Percentiles rank a stretch among this genome's conserved stretches.
Evolutionary conservation across 1,140 invertebrate genomes (phyloP).

Genomic region (Bombus confusus): DNA sequence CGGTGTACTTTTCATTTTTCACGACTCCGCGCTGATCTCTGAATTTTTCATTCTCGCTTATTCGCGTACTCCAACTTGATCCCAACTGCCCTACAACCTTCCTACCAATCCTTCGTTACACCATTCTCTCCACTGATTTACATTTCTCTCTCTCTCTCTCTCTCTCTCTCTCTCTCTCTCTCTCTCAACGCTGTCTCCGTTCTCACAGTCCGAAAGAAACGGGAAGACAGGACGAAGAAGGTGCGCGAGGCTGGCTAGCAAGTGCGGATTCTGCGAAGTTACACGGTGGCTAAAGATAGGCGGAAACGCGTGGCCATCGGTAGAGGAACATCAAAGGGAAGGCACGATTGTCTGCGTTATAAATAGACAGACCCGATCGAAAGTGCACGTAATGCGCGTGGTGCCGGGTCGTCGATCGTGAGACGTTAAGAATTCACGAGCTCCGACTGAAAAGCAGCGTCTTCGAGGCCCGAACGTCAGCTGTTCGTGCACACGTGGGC

Average conservation of each 20-base stretch:
- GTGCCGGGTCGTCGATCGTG: constrained; percentile 43
- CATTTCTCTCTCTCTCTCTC: too few relatives aligned
- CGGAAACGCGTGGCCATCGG: constrained; percentile 53
- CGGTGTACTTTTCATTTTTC: too few relatives aligned
- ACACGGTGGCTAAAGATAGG: constrained; percentile 55
- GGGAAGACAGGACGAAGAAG: background rate
- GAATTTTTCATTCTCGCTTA: too few relatives aligned
- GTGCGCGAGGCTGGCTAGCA: background rate
- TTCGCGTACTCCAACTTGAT: too few relatives aligned
- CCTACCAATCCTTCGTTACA: too few relatives aligned
- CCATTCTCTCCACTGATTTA: too few relatives aligned
- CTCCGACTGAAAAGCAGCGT: constrained; percentile 17
- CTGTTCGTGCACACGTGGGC: constrained; percentile 39
- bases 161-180: too few relatives aligned
- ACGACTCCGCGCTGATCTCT: too few relatives aligned
- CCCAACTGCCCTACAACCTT: too few relatives aligned
- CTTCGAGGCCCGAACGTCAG: constrained; percentile 5
- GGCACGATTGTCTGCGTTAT: constrained; percentile 60
- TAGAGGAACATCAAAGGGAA: constrained; percentile 55
- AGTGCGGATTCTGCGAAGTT: background rate
- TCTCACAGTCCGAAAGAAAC: too few relatives aligned
- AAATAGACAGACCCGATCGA: constrained; percentile 61
- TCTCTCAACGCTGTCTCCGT: too few relatives aligned
- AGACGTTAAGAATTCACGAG: constrained; percentile 55
- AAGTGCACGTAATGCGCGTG: constrained; percentile 52